Evolutionary conservation across 2,113 vertebrate species (phyloP).

Genomic region (Puma concolor): DNA sequence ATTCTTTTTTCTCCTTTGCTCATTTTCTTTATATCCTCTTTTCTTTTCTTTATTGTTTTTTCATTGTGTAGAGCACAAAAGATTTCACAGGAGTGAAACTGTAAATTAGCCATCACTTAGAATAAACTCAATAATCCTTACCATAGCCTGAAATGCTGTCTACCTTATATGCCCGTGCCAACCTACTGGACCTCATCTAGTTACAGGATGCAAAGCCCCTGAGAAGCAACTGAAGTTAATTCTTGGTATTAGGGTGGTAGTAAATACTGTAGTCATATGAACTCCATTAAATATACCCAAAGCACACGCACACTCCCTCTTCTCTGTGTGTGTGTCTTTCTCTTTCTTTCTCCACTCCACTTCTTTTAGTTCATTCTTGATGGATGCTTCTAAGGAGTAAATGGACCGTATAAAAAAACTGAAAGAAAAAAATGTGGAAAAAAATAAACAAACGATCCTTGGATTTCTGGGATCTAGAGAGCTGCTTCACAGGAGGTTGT

Average conservation of each 20-base stretch:
- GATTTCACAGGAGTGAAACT: background rate
- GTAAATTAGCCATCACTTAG: background rate
- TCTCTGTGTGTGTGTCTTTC: background rate
- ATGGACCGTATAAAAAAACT: background rate
- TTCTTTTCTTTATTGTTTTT: background rate
- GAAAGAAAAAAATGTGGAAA: background rate
- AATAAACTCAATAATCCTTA: background rate
- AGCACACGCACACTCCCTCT: background rate
- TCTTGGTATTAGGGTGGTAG: background rate
- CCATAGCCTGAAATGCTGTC: background rate
- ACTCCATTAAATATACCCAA: background rate
- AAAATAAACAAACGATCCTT: background rate
- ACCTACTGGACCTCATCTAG: background rate
- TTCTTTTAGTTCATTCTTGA: background rate
- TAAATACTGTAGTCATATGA: background rate
- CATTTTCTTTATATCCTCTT: background rate
- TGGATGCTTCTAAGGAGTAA: background rate
- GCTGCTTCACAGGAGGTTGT: background rate
- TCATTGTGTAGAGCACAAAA: background rate
- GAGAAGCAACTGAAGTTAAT: background rate
- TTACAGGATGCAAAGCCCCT: background rate
- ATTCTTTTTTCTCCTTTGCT: background rate
- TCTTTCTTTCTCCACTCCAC: background rate
- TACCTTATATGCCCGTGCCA: background rate
- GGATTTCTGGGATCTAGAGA: background rate